Evolutionary conservation across 2,113 vertebrate genomes (phyloP).

Genomic region (Eptatretus burgeri): DNA sequence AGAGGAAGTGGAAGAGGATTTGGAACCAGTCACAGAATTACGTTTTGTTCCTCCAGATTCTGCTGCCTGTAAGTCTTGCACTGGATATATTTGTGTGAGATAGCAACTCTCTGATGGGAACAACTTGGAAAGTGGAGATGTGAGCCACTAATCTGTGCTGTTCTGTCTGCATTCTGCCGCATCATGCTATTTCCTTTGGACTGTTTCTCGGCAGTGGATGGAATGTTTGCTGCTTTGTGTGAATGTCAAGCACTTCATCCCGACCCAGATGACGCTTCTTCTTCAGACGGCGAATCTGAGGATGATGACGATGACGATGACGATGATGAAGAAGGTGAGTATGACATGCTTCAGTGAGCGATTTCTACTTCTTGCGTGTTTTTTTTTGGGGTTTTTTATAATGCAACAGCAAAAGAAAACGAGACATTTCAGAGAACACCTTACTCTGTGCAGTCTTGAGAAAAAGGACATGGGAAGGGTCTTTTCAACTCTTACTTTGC

Average conservation of each 20-base stretch:
- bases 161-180: not conserved
- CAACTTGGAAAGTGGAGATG: not conserved
- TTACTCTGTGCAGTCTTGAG: too few relatives aligned
- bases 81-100: not conserved
- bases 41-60: constrained; percentile 65
- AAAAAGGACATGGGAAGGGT: too few relatives aligned
- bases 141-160: not conserved
- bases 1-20: constrained; percentile 23
- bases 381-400: too few relatives aligned
- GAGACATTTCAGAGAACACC: too few relatives aligned
- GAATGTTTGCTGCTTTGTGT: constrained; percentile 82
- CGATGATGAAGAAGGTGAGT: not conserved
- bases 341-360: too few relatives aligned
- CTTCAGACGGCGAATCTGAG: constrained; percentile 39
- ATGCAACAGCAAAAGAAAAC: too few relatives aligned
- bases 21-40: constrained; percentile 45
- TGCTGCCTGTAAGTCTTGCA: constrained; percentile 34
- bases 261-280: constrained; percentile 60
- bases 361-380: too few relatives aligned
- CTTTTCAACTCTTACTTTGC: too few relatives aligned
- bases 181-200: not conserved
- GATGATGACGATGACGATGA: constrained; percentile 50
- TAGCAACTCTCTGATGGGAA: not conserved
- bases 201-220: constrained; percentile 29
- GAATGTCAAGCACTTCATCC: constrained; percentile 85